These are phyloP conservation scores for Nomada hirtipes DNA, from an alignment of 2,888 invertebrate species.

Conservation along the genomic window DNA sequence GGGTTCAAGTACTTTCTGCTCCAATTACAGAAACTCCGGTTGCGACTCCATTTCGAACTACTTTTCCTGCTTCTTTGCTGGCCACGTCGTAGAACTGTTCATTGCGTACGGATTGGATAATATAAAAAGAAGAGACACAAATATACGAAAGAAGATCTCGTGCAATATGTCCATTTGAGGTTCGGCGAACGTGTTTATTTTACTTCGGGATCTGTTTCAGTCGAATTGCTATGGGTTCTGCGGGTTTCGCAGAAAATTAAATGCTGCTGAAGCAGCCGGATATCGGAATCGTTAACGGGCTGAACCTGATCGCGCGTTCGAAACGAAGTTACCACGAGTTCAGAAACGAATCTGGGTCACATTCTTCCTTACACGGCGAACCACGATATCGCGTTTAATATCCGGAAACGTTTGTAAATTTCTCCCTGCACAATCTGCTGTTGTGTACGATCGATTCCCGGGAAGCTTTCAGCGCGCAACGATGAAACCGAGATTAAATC, in stretches of 20 bases:
- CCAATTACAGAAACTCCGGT: conserved; percentile 54
- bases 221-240: not conserved
- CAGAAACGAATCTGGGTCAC: conserved; percentile 26
- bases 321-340: conserved; percentile 21
- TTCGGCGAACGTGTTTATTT: conserved; percentile 8
- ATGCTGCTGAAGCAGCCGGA: not conserved
- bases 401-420: conserved; percentile 24
- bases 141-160: no score
- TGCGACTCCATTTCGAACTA: conserved; percentile 51
- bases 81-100: not conserved
- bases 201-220: not conserved
- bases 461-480: not conserved
- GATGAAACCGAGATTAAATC: conserved; percentile 7
- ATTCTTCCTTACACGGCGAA: conserved; percentile 7
- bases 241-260: not conserved
- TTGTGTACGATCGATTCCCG: not conserved
- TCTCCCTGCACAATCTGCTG: conserved; percentile 25
- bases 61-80: not conserved
- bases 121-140: not conserved
- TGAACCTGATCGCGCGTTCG: conserved; percentile 14
- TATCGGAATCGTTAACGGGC: conserved; percentile 19
- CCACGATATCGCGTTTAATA: conserved; percentile 45
- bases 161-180: no score
- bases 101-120: no score
- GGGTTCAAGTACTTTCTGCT: conserved; percentile 59